Evolutionary conservation across 1,140 invertebrate species (phyloP), one percentile per base, ranked within the genome.

Genomic region (Hermetia illucens): DNA sequence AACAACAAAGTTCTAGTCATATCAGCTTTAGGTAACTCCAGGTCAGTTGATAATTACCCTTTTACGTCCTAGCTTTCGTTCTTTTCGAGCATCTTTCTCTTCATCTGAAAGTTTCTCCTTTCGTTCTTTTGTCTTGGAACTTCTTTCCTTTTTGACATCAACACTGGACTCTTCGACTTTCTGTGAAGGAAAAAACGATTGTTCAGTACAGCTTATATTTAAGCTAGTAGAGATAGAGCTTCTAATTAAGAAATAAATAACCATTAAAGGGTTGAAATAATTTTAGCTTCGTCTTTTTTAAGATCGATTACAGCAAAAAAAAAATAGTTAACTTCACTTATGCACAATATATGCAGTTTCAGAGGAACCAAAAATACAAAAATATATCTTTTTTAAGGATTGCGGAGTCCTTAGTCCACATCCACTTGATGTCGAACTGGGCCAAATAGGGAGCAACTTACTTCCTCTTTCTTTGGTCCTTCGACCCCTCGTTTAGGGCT

Each of bases 21-120:
- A 29, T 37, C 12, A 21, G 17, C n/a, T n/a, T 10, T 10, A 31
- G 33, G 13, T 31, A 37, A n/a, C n/a, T 38, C 4, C n/a, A 18
- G n/a, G n/a, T n/a, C n/a, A n/a, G n/a, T 15, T 31, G 41, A 40
- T 40, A 63, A 61, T 63, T 62, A 79, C 76, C 59, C 79, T 69
- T 59, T 83, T 84, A 17, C 79, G 65, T 18, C 73, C 77, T 44
- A 79, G 58, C 63, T 82, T 83, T 51, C 79, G 71, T 55, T 84
- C 81, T 61, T 77, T 77, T 33, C 79, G 70, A 15, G 78, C 65
- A 50, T 82, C 79, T 40, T 75, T 74, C 39, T 77, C 73, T 46
- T 77, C 75, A 18, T 58, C 55, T 15, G 57, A 63, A 5, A 69
- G 50, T 44, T 70, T 68, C 21, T 69, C 66, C 31, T 63, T 55